Evolutionary conservation across 2,797 vertebrate genomes (phyloP), one percentile per base, ranked within the genome.

Genomic region (Yasuhikotakia modesta): DNA sequence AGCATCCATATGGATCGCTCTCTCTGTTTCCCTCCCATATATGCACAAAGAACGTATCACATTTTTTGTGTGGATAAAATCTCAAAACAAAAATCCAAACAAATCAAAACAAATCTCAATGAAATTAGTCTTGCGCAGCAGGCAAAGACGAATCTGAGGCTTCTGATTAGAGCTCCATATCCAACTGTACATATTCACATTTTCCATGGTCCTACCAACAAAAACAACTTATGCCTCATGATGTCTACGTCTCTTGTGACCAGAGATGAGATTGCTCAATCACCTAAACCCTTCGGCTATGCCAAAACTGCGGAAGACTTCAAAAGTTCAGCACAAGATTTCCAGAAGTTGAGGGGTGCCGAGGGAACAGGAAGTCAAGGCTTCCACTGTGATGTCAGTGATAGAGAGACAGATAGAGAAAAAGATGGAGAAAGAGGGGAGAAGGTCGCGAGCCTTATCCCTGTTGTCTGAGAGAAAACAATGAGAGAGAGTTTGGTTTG

Each of bases 131-230:
- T 73, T 52, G 70, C 70, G 52, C 27, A 43, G 60, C 53, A 79
- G 46, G 32, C 70, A 21, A 60, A 73, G 64, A 79, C 63, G 65
- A 79, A 71, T 69, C 63, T 27, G 55, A 63, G 71, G 73, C 70
- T 78, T 83, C 78, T 81, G 72, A 82, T 84, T 85, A 66, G 65
- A 79, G 22, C 65, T 63, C 70, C 79, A 68, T 79, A 52, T 58
- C 58, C 64, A 75, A 74, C 57, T 64, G 27, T 63, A 57, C 76
- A 50, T 78, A 82, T 82, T 78, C 76, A 70, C 70, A 86, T 84
- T 78, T 83, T 83, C 85, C 64, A 82, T 78, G 73, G 76, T 84
- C 73, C 70, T 75, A 73, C 74, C 75, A 79, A 81, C 78, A 76
- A 72, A 80, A 87, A 78, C 81, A 64, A 75, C 78, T 73, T 69